Conservation (phyloP, 2,797 vertebrate genomes). For the Macrochelys suwanniensis region DNA sequence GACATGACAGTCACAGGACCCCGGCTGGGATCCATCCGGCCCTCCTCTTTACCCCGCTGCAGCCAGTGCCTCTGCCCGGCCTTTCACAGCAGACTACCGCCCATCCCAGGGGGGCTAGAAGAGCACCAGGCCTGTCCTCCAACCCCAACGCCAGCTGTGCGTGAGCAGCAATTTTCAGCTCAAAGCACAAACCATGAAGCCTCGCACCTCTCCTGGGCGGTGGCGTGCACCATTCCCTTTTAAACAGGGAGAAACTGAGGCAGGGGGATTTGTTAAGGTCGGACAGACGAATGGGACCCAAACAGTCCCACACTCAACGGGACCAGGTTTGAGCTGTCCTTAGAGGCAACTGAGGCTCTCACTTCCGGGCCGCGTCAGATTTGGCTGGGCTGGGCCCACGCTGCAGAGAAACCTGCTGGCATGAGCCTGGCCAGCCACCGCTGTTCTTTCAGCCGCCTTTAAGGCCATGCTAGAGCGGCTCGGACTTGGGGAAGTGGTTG, state of each 20-base stretch:
- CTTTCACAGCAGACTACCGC: neutral
- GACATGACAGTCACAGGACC: too few species aligned
- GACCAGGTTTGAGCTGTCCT: too few species aligned
- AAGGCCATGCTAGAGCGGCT: neutral
- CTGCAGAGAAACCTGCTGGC: rapidly evolving
- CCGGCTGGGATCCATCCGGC: neutral
- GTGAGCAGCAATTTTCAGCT: rapidly evolving
- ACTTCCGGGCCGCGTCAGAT: neutral
- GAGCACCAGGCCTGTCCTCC: neutral
- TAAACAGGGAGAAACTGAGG: neutral
- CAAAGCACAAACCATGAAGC: rapidly evolving
- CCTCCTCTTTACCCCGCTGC: too few species aligned
- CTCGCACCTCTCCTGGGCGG: rapidly evolving
- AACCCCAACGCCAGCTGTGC: neutral
- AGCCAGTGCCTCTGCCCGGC: rapidly evolving
- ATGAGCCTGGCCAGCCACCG: neutral
- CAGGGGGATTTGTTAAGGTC: neutral
- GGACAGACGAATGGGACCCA: neutral
- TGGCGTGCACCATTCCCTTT: neutral
- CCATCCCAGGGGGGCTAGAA: neutral
- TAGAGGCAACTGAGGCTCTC: too few species aligned
- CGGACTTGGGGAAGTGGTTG: neutral
- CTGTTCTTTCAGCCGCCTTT: neutral
- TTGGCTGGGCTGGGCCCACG: neutral
- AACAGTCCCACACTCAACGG: neutral